A percentile compares a stretch with the other conserved stretches of the same genome.
Evolutionary conservation across 2,888 invertebrate genomes (phyloP).

Genomic region (Adelphocoris suturalis): DNA sequence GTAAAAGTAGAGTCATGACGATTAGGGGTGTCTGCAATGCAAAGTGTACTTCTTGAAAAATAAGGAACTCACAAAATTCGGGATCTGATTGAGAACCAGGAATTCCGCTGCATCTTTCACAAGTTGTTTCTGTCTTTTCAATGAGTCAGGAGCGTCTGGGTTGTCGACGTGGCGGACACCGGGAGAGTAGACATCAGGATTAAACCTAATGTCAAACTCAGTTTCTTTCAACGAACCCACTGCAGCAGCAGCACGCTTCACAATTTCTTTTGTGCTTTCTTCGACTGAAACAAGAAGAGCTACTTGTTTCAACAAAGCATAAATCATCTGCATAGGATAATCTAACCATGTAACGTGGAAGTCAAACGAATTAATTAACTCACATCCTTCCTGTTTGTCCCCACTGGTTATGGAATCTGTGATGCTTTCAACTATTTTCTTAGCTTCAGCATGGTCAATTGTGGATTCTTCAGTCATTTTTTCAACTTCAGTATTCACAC

Average conservation of each 20-base stretch:
- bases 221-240: conserved; percentile 97
- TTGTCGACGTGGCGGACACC: conserved; percentile 90
- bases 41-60: background rate
- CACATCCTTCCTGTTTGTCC: conserved; percentile 85
- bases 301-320: conserved; percentile 45
- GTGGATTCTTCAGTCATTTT: conserved; percentile 77
- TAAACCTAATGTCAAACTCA: conserved; percentile 98
- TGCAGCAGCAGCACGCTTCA: conserved; percentile 92
- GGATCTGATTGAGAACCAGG: conserved; percentile 94
- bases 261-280: conserved; percentile 92
- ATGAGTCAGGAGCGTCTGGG: conserved; percentile 83
- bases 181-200: conserved; percentile 98
- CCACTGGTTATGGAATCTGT: conserved; percentile 88
- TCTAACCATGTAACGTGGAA: background rate
- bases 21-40: too few species aligned
- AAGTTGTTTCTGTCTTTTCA: conserved; percentile 91
- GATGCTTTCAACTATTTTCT: conserved; percentile 94
- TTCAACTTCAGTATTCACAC: conserved; percentile 79
- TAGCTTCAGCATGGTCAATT: conserved; percentile 90
- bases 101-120: conserved; percentile 98
- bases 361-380: conserved; percentile 77
- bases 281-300: conserved; percentile 82
- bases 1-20: too few species aligned
- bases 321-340: background rate
- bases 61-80: conserved; percentile 88